Conservation (phyloP, 2,797 vertebrate species). For the Mionectes olivaceus region DNA sequence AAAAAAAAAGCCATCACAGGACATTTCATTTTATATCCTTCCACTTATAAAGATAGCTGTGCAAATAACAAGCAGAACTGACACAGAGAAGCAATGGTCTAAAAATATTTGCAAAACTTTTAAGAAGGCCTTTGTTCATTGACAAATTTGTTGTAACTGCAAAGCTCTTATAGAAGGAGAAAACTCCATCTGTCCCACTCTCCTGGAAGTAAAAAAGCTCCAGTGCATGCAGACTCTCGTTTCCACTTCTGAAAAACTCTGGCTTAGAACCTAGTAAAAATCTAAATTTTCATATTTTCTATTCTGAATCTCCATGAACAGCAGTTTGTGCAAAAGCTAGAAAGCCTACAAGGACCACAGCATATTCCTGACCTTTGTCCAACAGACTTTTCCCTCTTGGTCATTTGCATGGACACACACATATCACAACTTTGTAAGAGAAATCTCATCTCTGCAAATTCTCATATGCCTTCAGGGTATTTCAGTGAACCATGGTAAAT, state of each 20-base stretch:
- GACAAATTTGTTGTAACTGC: not conserved
- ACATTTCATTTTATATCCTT: not conserved
- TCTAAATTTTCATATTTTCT: not conserved
- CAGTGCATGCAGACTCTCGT: not conserved
- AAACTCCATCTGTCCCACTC: not conserved
- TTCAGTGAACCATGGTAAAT: not conserved
- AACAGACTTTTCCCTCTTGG: not conserved
- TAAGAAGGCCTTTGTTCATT: not conserved
- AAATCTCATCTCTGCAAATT: not conserved
- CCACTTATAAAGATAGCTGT: not conserved
- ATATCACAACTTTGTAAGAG: accelerated
- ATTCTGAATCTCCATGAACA: not conserved
- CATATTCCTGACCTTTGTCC: not conserved
- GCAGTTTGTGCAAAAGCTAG: not conserved
- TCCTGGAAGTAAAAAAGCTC: not conserved
- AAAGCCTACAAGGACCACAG: not conserved
- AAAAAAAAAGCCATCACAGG: not conserved
- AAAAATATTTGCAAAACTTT: constrained; percentile 9
- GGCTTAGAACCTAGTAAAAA: accelerated
- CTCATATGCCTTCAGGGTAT: accelerated
- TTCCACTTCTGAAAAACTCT: not conserved
- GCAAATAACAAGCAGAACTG: not conserved
- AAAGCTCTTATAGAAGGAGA: not conserved
- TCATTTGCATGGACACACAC: not conserved
- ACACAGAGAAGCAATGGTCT: not conserved